Conservation (phyloP, 2,888 invertebrate genomes). For the Strigamia transsilvanica region DNA sequence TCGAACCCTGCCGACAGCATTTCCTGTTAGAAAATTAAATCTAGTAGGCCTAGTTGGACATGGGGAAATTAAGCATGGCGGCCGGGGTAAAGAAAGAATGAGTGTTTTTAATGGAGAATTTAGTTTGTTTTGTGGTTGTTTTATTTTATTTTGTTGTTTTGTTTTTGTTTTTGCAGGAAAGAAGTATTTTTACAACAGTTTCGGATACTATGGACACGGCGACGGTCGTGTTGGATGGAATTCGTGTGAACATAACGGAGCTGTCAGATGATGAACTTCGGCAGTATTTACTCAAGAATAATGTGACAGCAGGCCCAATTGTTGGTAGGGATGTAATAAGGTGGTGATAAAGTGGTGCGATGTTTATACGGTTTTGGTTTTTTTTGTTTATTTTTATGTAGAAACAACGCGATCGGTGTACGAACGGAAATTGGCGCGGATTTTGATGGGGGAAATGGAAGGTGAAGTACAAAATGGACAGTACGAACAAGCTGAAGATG, state of each 20-base stretch:
- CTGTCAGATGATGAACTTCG: slow-evolving; percentile 46
- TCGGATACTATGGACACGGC: background rate
- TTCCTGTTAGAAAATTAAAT: too few species aligned
- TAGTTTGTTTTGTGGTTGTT: too few species aligned
- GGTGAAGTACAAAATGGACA: slow-evolving; percentile 28
- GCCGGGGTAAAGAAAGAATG: background rate
- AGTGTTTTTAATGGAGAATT: too few species aligned
- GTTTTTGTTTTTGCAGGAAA: background rate
- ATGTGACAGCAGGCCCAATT: slow-evolving; percentile 19
- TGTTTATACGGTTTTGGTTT: background rate
- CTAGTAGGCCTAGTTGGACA: background rate
- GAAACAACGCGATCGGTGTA: slow-evolving; percentile 16
- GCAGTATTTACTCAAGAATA: background rate
- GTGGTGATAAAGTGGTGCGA: too few species aligned
- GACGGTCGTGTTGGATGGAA: background rate
- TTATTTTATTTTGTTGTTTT: background rate
- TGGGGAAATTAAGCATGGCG: background rate
- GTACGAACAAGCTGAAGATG: background rate
- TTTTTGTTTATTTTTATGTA: too few species aligned
- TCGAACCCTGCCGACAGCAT: background rate
- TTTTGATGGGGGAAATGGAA: slow-evolving; percentile 19
- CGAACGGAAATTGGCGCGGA: slow-evolving; percentile 23
- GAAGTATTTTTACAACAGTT: slow-evolving; percentile 23
- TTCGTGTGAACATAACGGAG: slow-evolving; percentile 3
- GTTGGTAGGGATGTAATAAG: background rate